Base-by-base conservation (phyloP, 2,113 vertebrate genomes). In the Mustela lutreola region DNA sequence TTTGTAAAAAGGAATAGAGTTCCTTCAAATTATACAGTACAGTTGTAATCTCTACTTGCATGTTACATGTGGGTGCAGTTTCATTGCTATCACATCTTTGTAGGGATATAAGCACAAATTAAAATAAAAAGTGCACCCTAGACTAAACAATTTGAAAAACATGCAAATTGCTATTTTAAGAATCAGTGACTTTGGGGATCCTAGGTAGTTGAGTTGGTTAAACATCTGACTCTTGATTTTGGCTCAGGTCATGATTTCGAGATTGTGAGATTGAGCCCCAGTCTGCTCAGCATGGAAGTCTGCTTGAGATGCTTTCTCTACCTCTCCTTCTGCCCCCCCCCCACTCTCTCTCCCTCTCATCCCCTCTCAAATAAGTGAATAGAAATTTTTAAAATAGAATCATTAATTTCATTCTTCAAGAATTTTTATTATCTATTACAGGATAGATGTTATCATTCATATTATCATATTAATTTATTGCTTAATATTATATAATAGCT, bases 31-130 rank as follows among this genome's bases (percentile, higher is more conserved):
- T 53, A 2, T 12, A 89, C 5, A 42, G 9, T n/a, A n/a, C 5
- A 82, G 10, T 16, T 83, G 21, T 84, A 39, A 67, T 19, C 4
- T 90, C 76, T 89, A 92, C 22, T 4, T 65, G 42, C 10, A 39
- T 33, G 19, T 45, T 80, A 28, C 19, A 12, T 48, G 5, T 76
- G 33, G 1, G 4, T 90, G 3, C 5, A 95, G 31, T 89, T 65
- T 83, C 79, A 65, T n/a, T 91, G 15, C 50, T 87, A 62, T 71
- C 14, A 71, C 4, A 75, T 58, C 18, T 87, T 73, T 87, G 21
- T 62, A 33, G 21, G 42, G 24, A 82, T 89, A 22, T 33, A 97
- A 91, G 71, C 53, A 91, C 33, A 91, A 91, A 84, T 92, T 79
- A 67, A 95, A 91, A 56, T 63, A 45, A 75, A 95, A 83, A 42